Evolutionary conservation across 2,797 vertebrate genomes (phyloP), one percentile per base, ranked within the genome.

Genomic region (Danio albolineatus): DNA sequence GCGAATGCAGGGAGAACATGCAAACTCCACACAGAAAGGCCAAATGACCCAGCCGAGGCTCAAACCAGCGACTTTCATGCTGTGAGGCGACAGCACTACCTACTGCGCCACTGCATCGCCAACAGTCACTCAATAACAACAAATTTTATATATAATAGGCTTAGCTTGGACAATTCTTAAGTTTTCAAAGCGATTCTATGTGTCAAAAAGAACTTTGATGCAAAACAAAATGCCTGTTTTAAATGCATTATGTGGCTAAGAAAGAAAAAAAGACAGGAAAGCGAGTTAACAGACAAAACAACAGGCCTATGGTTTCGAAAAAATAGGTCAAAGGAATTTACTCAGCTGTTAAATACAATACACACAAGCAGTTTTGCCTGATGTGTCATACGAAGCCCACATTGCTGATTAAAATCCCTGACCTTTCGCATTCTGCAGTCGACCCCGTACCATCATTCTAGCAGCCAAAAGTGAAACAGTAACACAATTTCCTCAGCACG

Each of bases 401-500:
- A 28, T 12, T 64, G 10, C 19, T 46, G 43, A 8, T 0, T 46
- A 38, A 51, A 16, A 70, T 14, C 46, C 5, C 5, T 5, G 36
- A 41, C n/a, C 4, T 54, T 54, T 70, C 10, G 0, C 6, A 1
- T 28, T 51, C 19, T 62, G 7, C 60, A 0, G 19, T 43, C 64
- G 48, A 77, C 53, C 64, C 53, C 2, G 28, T 61, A 28, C 48
- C 41, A 19, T 19, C 9, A 6, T 38, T 62, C 16, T 49, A 38
- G 7, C 51, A 21, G 69, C 10, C 28, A 66, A 76, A 36, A 46
- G 48, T 9, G 49, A 16, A 44, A 10, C 10, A 5, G 62, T 57
- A 17, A 77, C 67, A 16, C 19, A 16, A 39, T 77, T 67, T 48
- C 39, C 75, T 49, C 75, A 43, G 76, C 44, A 4, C 21, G 71